Evolutionary conservation across 1,140 invertebrate species (phyloP), one percentile per base, ranked within the genome.

Genomic region (Procambarus clarkii): DNA sequence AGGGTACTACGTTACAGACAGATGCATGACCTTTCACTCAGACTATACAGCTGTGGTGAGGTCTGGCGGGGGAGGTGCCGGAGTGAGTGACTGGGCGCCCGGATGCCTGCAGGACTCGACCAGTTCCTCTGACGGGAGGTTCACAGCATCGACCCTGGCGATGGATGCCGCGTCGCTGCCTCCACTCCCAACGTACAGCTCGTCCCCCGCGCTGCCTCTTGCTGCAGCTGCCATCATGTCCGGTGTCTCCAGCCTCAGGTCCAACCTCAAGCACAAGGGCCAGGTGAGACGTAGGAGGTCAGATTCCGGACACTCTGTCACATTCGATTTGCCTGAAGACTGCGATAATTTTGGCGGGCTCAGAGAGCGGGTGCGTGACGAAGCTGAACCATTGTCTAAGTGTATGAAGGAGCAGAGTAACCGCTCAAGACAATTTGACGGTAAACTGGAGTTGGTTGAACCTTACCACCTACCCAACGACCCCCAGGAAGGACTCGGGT

Each of bases 331-430:
- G 7, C 90, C 90, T 9, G 90, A 91, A 34, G 60, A 86, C 48
- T 86, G 78, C 58, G 90, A 91, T 48, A 91, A 91, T 69, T 76
- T 91, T 34, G 90, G 90, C 7, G 74, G 46, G 1, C n/a, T 83
- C 3, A 46, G 77, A 9, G 44, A 81, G 13, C 83, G 60, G 3
- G 24, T 24, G 24, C 64, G 69, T 60, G 79, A 58, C 81, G 81
- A 83, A n/a, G 64, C 71, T 9, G 88, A 86, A 78, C 77, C 90
- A 8, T 46, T 86, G 24, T 79, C 82, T 78, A 91, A 91, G 77
- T 86, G 83, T 34, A 91, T 91, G 90, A 91, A 91, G 79, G 91
- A 88, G 54, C 80, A 88, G 81, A 77, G 58, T 24, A 88, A 92
- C 86, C 48, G 81, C 44, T 88, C 77, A 64, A 34, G 74, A n/a